phyloP scores from a whole-genome alignment of 2,797 vertebrate species.

The Calcarius lapponicus region DNA sequence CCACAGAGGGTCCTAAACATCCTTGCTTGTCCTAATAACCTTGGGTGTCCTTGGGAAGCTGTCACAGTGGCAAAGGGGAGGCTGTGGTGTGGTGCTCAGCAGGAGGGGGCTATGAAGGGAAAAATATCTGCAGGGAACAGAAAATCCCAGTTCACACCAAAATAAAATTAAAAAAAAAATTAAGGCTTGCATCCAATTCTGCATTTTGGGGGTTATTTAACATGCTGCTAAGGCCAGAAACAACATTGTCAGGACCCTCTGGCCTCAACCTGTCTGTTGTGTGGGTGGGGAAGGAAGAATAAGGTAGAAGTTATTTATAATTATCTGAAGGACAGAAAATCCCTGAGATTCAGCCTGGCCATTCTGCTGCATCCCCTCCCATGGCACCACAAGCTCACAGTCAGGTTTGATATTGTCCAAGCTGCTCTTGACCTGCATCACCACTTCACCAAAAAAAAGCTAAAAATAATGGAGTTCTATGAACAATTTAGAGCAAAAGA shows the following conservation, averaged over 20 bases:
- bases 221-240: background rate
- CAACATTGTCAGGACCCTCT: background rate
- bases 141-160: background rate
- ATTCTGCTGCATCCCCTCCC: background rate
- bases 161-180: background rate
- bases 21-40: background rate
- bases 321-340: background rate
- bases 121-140: background rate
- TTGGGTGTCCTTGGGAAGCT: background rate
- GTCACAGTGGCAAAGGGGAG: background rate
- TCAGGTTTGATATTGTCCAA: background rate
- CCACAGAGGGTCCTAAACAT: background rate
- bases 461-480: slow-evolving; percentile 15
- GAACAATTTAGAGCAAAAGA: slow-evolving; percentile 48
- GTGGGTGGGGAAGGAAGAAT: background rate
- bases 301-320: background rate
- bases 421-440: slow-evolving; percentile 17
- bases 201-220: background rate
- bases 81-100: background rate
- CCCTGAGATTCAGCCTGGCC: background rate
- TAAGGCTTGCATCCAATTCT: background rate
- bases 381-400: background rate
- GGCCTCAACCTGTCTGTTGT: background rate
- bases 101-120: background rate
- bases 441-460: background rate